Base-by-base conservation (phyloP, 2,888 invertebrate genomes). In the Mythimna vitellina region DNA sequence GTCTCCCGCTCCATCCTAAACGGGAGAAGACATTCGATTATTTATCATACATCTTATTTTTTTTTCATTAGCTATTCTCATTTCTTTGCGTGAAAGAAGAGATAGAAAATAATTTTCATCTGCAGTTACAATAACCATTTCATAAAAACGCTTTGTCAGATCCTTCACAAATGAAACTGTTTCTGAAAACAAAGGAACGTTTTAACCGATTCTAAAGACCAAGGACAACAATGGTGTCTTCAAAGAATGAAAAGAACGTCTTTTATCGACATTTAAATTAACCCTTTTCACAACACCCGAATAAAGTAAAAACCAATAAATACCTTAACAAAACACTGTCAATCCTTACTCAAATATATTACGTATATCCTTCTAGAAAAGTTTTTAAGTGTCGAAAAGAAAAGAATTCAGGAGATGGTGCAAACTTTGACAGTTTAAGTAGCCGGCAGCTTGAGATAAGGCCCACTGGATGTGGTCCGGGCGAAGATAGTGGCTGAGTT, bases 381-480 rank as follows among this genome's bases (percentile, higher is more conserved):
- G 58, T 78, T 89, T 86, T 78, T 79, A 82, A 88, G 87, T 80
- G 82, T 79, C 76, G 79, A 82, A 89, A 88, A 86, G 84, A 88
- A 85, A 78, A 76, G 66, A 80, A 82, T 64, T 57, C 70, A 83
- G 87, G 82, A 75, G 87, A 85, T 84, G 86, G 82, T 79, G 64
- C 72, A 71, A 88, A 90, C 84, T 90, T 89, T 83, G 88, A 89
- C 89, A 87, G 85, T 85, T 90, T 89, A 89, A 89, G 89, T 86
- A 88, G 83, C 83, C 76, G 73, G 68, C 65, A 69, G 67, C 38
- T 49, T 25, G 70, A 81, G 85, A 84, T 86, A 86, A 85, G 75
- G 70, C 66, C 62, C 32, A 58, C 88, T 87, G 83, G 84, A 87
- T 83, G 87, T 75, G 79, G 77, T 75, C 51, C 35, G 72, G 70